Conservation (phyloP, 2,113 vertebrate genomes). For the Lichenostomus cassidix region DNA sequence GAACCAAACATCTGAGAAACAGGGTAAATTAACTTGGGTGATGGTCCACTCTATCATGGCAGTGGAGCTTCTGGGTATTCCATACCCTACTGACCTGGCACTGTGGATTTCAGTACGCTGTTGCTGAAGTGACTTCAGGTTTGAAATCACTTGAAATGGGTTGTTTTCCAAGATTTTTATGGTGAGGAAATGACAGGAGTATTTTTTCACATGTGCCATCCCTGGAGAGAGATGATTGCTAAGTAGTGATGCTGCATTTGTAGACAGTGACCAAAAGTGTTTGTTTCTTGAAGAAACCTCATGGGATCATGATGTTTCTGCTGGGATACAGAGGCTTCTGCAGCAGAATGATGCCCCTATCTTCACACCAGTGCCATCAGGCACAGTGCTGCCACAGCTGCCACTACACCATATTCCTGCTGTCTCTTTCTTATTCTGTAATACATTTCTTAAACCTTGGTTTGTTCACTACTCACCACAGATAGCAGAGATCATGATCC, state of each 20-base stretch:
- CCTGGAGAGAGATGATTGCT: neutral
- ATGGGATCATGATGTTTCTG: neutral
- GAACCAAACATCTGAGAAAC: neutral
- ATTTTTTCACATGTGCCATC: neutral
- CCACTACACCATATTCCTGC: neutral
- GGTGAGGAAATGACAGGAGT: neutral
- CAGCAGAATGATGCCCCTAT: fast-evolving
- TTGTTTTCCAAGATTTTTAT: neutral
- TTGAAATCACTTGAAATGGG: neutral
- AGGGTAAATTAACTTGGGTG: neutral
- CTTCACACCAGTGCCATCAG: neutral
- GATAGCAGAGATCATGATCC: neutral
- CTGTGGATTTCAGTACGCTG: neutral
- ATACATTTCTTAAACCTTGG: neutral
- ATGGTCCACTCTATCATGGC: neutral
- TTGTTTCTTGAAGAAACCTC: neutral
- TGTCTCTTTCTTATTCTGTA: neutral
- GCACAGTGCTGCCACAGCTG: neutral
- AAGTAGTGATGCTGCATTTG: neutral
- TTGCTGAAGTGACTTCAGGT: neutral
- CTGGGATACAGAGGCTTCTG: neutral
- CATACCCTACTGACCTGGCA: neutral
- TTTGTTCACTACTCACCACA: neutral
- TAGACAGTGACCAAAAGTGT: neutral
- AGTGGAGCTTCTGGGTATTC: neutral